A percentile compares a stretch with the other conserved stretches of the same genome.
These are phyloP conservation scores for Lordiphosa fenestrarum DNA, from an alignment of 2,888 invertebrate species.

Conservation along the genomic window DNA sequence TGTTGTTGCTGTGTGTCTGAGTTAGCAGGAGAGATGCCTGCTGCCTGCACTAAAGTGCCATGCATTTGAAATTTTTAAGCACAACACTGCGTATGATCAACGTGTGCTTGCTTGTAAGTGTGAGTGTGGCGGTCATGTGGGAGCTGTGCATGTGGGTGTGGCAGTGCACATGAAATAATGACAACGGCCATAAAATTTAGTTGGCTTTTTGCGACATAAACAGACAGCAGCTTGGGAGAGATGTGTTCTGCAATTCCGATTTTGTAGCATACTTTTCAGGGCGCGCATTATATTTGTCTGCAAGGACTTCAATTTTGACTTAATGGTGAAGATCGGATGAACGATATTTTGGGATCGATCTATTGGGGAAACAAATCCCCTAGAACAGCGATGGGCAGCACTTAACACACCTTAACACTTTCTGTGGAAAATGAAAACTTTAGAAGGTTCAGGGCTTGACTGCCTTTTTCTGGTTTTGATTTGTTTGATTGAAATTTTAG, in stretches of 20 bases:
- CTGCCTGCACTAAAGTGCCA: constrained; percentile 54
- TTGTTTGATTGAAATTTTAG: no score
- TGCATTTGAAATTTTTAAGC: constrained; percentile 71
- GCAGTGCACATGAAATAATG: constrained; percentile 65
- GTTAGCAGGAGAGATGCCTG: constrained; percentile 34
- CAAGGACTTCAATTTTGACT: no score
- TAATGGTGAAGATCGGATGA: no score
- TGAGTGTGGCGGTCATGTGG: constrained; percentile 1
- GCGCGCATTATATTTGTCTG: constrained; percentile 16
- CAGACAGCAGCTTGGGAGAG: constrained; percentile 12
- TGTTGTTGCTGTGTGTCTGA: constrained; percentile 37
- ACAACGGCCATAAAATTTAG: constrained; percentile 68
- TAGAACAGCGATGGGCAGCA: no score
- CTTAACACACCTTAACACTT: no score
- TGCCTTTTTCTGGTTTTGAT: no score
- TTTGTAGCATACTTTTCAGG: constrained; percentile 9
- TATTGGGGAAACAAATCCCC: no score
- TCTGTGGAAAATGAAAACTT: no score
- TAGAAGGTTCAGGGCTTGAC: no score
- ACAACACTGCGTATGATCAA: constrained; percentile 72
- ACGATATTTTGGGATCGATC: no score
- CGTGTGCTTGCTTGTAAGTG: constrained; percentile 23
- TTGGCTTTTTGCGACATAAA: constrained; percentile 64
- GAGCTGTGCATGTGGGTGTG: constrained; percentile 26
- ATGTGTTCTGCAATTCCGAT: constrained; percentile 6